These are phyloP conservation scores for Psittacara wagleri DNA, from an alignment of 2,113 vertebrate genomes.

Conservation along the genomic window DNA sequence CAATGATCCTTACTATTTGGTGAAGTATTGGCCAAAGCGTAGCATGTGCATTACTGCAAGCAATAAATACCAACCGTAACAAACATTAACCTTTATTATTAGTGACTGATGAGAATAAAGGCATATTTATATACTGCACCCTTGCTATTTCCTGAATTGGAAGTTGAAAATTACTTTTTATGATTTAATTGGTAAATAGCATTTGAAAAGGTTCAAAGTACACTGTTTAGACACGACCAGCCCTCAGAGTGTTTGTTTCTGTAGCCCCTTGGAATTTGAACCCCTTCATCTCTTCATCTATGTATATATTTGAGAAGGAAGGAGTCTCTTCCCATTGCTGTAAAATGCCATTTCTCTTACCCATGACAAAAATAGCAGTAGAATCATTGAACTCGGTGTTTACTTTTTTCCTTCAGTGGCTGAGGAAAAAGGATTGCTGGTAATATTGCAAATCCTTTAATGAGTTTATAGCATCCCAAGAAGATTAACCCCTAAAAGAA, in stretches of 20 bases:
- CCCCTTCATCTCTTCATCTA: neutral
- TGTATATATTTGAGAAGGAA: neutral
- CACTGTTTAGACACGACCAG: neutral
- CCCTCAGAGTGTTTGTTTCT: neutral
- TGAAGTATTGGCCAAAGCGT: neutral
- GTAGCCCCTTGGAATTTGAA: conserved; percentile 29
- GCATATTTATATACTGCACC: neutral
- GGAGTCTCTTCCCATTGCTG: neutral
- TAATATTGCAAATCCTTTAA: neutral
- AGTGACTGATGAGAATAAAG: neutral
- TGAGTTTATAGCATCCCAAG: neutral
- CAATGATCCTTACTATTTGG: neutral
- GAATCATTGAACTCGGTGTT: neutral
- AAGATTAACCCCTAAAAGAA: neutral
- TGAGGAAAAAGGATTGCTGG: neutral
- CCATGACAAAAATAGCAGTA: neutral
- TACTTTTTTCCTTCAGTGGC: neutral
- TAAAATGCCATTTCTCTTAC: neutral
- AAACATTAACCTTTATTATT: conserved; percentile 57
- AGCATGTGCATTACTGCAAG: neutral
- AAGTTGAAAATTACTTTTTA: conserved; percentile 57
- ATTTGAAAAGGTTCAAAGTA: conserved; percentile 38
- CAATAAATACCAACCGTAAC: conserved; percentile 41
- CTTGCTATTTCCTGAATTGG: neutral
- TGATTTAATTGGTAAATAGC: neutral